These are phyloP conservation scores for Bradypodion pumilum DNA, from an alignment of 2,797 vertebrate genomes.

Conservation along the genomic window DNA sequence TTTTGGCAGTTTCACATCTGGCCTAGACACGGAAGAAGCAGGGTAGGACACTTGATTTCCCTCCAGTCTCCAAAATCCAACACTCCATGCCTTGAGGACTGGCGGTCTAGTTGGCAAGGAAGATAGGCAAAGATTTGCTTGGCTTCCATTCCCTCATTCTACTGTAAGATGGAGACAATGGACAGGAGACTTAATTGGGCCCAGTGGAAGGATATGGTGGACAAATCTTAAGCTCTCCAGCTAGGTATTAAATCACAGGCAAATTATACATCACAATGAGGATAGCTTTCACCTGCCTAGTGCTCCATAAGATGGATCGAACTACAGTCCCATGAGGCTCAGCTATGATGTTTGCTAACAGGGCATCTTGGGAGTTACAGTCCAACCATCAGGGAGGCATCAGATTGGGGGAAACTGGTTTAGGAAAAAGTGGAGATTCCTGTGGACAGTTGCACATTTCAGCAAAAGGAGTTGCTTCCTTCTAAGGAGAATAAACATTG, in stretches of 20 bases:
- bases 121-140: neutral
- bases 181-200: too few species aligned
- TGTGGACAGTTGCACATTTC: neutral
- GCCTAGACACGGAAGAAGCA: too few species aligned
- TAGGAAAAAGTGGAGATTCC: neutral
- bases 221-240: too few species aligned
- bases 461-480: neutral
- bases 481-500: neutral
- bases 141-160: neutral
- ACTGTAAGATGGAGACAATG: too few species aligned
- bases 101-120: neutral
- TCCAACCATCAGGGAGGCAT: neutral
- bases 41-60: too few species aligned
- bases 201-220: too few species aligned
- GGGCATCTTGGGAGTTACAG: neutral
- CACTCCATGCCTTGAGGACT: neutral
- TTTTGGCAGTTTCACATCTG: too few species aligned
- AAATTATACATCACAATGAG: too few species aligned
- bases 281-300: too few species aligned
- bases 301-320: too few species aligned
- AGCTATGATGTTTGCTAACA: neutral
- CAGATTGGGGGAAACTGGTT: neutral
- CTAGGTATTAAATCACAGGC: too few species aligned
- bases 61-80: neutral
- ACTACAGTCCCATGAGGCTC: too few species aligned